Percentiles rank a stretch among this genome's conserved stretches.
These are phyloP conservation scores for Haliclystus octoradiatus DNA, from an alignment of 30 jellyfish, hydroid and myxozoan genomes.

Conservation along the genomic window DNA sequence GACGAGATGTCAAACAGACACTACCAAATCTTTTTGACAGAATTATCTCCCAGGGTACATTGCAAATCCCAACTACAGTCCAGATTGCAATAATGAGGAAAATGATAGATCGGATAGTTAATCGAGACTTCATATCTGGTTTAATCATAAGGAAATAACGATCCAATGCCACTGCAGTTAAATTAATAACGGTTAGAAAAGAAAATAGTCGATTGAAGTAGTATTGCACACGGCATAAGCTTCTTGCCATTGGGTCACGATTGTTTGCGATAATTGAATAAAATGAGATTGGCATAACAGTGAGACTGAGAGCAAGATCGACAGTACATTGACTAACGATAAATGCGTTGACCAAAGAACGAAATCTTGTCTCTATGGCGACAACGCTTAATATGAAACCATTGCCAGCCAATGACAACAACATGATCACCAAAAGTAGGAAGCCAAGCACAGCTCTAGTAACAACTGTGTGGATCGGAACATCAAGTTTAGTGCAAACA, in stretches of 20 bases:
- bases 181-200: conserved; percentile 12
- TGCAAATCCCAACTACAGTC: conserved; percentile 3
- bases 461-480: not conserved
- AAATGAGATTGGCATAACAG: conserved; percentile 17
- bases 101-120: conserved; percentile 5
- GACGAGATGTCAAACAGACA: not conserved
- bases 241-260: conserved; percentile 7
- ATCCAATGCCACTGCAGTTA: conserved; percentile 30
- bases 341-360: conserved; percentile 41
- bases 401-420: conserved; percentile 28
- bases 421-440: conserved; percentile 9
- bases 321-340: conserved; percentile 42
- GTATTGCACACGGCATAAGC: conserved; percentile 27
- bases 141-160: conserved; percentile 39
- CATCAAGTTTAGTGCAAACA: no score
- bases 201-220: conserved; percentile 15
- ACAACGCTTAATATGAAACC: conserved; percentile 39
- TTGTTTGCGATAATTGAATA: conserved; percentile 11
- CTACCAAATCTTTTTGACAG: not conserved
- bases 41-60: conserved; percentile 42
- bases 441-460: not conserved
- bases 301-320: conserved; percentile 25
- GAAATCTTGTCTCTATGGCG: conserved; percentile 21
- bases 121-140: conserved; percentile 17
- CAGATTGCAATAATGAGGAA: conserved; percentile 13